Conservation (phyloP, 2,888 invertebrate genomes). For the Tipula unca region DNA sequence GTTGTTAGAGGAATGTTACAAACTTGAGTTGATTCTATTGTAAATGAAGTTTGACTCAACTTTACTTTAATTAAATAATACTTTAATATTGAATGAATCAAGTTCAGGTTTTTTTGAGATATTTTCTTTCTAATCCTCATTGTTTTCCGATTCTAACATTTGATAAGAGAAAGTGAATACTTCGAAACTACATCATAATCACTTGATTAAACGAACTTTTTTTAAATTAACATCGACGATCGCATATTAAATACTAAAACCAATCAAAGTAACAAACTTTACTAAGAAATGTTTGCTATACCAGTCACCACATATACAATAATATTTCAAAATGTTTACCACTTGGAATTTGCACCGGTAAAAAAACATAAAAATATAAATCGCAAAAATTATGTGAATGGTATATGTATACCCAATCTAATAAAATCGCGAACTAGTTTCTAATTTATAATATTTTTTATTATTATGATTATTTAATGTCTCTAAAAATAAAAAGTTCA, state of each 20-base stretch:
- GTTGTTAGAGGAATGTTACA: too few species aligned
- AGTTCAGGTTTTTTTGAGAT: too few species aligned
- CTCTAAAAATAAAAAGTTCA: background rate
- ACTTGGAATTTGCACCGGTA: constrained; percentile 8
- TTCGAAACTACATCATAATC: too few species aligned
- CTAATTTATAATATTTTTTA: background rate
- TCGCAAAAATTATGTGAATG: background rate
- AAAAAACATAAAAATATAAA: background rate
- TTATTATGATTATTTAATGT: background rate
- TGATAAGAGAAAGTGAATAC: too few species aligned
- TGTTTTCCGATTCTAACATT: too few species aligned
- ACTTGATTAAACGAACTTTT: too few species aligned
- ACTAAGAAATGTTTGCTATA: background rate
- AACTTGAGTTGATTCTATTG: too few species aligned
- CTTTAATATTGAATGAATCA: too few species aligned
- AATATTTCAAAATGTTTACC: background rate
- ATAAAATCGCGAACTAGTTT: constrained; percentile 14
- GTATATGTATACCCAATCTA: background rate
- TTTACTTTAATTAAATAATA: too few species aligned
- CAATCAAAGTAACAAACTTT: background rate
- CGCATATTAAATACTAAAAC: background rate
- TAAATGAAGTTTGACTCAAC: too few species aligned
- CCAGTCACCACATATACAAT: background rate
- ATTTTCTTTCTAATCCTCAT: too few species aligned
- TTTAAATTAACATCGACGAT: too few species aligned